phyloP scores from a whole-genome alignment of 2,797 vertebrate genomes.

The Sciaenops ocellatus region DNA sequence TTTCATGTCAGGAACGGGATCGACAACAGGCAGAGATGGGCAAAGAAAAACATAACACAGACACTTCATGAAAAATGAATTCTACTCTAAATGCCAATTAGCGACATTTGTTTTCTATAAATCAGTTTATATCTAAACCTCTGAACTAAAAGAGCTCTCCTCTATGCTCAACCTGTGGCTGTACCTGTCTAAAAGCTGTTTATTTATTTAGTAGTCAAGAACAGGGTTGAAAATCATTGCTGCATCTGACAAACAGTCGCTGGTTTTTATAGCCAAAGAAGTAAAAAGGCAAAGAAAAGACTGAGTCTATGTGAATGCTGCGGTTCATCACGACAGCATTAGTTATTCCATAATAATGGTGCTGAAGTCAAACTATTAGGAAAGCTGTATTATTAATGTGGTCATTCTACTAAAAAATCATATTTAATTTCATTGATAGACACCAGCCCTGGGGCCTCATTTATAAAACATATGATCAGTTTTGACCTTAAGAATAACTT shows the following conservation, averaged over 20 bases:
- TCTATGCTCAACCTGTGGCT: background rate
- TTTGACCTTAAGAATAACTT: too few species aligned
- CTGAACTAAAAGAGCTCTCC: background rate
- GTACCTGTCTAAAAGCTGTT: background rate
- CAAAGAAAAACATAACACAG: background rate
- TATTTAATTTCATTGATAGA: background rate
- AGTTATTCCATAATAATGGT: background rate
- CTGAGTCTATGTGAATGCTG: background rate
- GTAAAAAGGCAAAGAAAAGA: background rate
- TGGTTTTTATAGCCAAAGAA: too few species aligned
- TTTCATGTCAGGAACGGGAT: background rate
- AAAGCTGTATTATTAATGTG: background rate
- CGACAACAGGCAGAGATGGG: background rate
- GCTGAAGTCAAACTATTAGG: background rate
- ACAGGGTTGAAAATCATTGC: background rate
- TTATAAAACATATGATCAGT: too few species aligned
- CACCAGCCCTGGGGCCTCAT: background rate
- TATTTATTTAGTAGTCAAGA: constrained; percentile 18
- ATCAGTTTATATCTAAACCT: background rate
- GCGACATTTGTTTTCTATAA: background rate
- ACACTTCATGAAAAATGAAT: background rate
- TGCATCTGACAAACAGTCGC: background rate
- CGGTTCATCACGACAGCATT: background rate
- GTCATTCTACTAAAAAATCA: background rate
- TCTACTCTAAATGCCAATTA: background rate